Evolutionary conservation across 2,888 invertebrate species (phyloP).

Genomic region (Hirtodrosophila confusa): DNA sequence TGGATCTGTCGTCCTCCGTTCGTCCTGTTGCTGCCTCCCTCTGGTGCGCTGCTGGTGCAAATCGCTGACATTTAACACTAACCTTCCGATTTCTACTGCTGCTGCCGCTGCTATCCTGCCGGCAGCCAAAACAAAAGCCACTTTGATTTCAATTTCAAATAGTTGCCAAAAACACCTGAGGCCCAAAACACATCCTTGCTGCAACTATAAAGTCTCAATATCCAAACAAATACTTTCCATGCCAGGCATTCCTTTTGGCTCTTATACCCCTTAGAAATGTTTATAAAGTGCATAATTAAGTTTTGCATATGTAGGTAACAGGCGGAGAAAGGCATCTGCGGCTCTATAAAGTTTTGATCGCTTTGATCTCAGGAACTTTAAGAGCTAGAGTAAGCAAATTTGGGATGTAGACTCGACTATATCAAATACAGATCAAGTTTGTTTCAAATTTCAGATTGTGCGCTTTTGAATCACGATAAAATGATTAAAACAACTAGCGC

Average conservation of each 20-base stretch:
- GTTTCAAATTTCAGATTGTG: no score
- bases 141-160: slow-evolving; percentile 33
- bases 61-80: slow-evolving; percentile 71
- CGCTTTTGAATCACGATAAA: no score
- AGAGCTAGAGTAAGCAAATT: no score
- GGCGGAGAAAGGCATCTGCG: no score
- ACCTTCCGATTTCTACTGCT: slow-evolving; percentile 32
- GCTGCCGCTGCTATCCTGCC: slow-evolving; percentile 28
- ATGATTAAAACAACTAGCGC: no score
- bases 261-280: no score
- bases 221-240: neutral
- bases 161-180: slow-evolving; percentile 47
- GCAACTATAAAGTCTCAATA: neutral
- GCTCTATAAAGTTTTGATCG: no score
- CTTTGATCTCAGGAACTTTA: no score
- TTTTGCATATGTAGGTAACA: no score
- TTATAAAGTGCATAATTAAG: no score
- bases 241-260: neutral
- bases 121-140: slow-evolving; percentile 37
- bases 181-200: slow-evolving; percentile 11
- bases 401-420: no score
- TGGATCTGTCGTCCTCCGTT: slow-evolving; percentile 43
- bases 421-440: no score
- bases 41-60: slow-evolving; percentile 75
- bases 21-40: slow-evolving; percentile 42